Percentiles rank a stretch among this genome's conserved stretches.
Evolutionary conservation across 2,797 vertebrate genomes (phyloP).

Genomic region (Urosaurus nigricauda): DNA sequence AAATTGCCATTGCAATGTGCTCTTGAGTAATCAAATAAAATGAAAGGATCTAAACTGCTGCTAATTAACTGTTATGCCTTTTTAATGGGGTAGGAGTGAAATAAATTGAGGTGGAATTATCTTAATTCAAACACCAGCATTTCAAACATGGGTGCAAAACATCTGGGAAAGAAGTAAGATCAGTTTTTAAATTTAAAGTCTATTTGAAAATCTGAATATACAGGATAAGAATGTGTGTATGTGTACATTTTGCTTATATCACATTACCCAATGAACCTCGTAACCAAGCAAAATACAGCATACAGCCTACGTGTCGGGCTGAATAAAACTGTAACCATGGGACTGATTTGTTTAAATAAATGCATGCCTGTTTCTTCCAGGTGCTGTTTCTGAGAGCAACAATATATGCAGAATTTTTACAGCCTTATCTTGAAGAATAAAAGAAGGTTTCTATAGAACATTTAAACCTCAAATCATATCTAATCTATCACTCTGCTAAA

Average conservation of each 20-base stretch:
- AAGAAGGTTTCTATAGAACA: not conserved
- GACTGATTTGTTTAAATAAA: not conserved
- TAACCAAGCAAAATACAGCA: not conserved
- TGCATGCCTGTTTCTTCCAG: not conserved
- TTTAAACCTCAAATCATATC: not conserved
- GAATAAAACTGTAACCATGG: not conserved
- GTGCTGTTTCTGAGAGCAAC: not conserved
- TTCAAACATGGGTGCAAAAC: not conserved
- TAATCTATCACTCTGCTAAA: constrained; percentile 12
- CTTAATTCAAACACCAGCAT: not conserved
- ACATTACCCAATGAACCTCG: not conserved
- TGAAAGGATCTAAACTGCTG: not conserved
- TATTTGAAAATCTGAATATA: not conserved
- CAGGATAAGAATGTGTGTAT: not conserved
- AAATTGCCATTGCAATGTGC: not conserved
- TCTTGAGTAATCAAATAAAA: not conserved
- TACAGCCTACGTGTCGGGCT: not conserved
- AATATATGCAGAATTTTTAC: not conserved
- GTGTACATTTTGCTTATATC: not conserved
- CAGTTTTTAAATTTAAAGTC: not conserved
- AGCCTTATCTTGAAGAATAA: not conserved
- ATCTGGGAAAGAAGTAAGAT: not conserved
- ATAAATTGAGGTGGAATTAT: not conserved
- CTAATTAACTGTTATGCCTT: not conserved
- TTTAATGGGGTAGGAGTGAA: not conserved